Evolutionary conservation across 2,797 vertebrate species (phyloP), one percentile per base, ranked within the genome.

Genomic region (Ptychobarbus kaznakovi): DNA sequence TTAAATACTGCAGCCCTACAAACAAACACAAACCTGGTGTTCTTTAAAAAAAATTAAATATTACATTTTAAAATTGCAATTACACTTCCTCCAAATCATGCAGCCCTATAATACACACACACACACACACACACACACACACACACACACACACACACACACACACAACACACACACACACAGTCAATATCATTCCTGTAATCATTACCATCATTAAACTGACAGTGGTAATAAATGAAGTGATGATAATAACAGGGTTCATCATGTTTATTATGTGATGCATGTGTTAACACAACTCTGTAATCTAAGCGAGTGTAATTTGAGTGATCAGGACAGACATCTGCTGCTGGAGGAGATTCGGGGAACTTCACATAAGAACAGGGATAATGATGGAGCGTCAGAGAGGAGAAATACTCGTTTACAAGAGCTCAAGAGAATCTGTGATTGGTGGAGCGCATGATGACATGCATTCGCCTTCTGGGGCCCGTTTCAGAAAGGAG

Each of bases 381-480:
- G 13, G 18, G 16, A 20, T 44, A 32, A 44, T 49, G 15, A 74
- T 40, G 76, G 10, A 83, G 42, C 12, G 51, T 81, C 11, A 80
- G 66, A 53, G 56, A 80, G 80, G 87, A 90, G 40, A 38, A 89
- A 91, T 84, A 85, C 83, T 89, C 84, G 83, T 92, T 92, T 91
- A 87, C 87, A 88, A 88, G 89, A 89, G 92, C 93, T 92, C 91
- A 86, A 86, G 92, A 94, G 92, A 93, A 91, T 92, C 88, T 91
- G 88, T 87, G 89, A 92, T 91, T 91, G 88, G 93, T 94, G 94
- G 93, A 92, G 92, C 91, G 91, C 92, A 93, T 92, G 92, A 93
- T 93, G 93, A 93, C 93, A 93, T 92, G 91, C 91, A 90, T 90
- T 93, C 66, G 89, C 93, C 95, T 94, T 93, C 92, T 95, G n/a